Evolutionary conservation across 2,113 vertebrate genomes (phyloP).

Genomic region (Cyprinodon tularosa): DNA sequence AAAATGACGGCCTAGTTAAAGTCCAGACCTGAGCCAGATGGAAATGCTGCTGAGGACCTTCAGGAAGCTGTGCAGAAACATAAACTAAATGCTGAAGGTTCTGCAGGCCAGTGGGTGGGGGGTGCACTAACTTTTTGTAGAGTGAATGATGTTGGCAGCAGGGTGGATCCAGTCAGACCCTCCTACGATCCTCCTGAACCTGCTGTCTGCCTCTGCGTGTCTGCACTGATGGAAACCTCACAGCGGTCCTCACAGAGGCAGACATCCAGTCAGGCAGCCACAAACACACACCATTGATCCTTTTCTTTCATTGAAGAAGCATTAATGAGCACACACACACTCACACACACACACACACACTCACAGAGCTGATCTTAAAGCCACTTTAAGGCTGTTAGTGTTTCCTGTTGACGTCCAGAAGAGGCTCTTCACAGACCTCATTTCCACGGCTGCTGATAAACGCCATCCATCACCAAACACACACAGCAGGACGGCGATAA

Average conservation of each 20-base stretch:
- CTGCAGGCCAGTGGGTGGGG: too few relatives aligned
- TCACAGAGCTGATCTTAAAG: conserved; percentile 26
- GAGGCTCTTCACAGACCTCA: conserved; percentile 43
- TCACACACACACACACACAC: conserved; percentile 25
- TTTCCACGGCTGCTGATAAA: conserved; percentile 24
- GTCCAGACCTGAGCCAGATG: too few relatives aligned
- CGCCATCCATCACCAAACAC: conserved; percentile 3
- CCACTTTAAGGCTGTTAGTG: conserved; percentile 48
- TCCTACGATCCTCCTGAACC: too few relatives aligned
- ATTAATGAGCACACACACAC: conserved; percentile 20
- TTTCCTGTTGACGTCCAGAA: conserved; percentile 54
- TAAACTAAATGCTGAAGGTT: too few relatives aligned
- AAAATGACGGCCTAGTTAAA: too few relatives aligned
- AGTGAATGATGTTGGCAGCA: too few relatives aligned
- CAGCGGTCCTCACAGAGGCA: background rate
- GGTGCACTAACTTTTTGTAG: too few relatives aligned
- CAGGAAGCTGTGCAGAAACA: too few relatives aligned
- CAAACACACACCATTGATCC: background rate
- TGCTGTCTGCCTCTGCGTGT: background rate
- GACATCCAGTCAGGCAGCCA: background rate
- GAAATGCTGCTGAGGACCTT: too few relatives aligned
- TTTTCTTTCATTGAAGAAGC: background rate
- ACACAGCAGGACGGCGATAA: background rate
- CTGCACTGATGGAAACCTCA: background rate
- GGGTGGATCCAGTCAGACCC: too few relatives aligned